A percentile compares a stretch with the other conserved stretches of the same genome.
These are phyloP conservation scores for Argya squamiceps DNA, from an alignment of 2,797 vertebrate species.

Conservation along the genomic window DNA sequence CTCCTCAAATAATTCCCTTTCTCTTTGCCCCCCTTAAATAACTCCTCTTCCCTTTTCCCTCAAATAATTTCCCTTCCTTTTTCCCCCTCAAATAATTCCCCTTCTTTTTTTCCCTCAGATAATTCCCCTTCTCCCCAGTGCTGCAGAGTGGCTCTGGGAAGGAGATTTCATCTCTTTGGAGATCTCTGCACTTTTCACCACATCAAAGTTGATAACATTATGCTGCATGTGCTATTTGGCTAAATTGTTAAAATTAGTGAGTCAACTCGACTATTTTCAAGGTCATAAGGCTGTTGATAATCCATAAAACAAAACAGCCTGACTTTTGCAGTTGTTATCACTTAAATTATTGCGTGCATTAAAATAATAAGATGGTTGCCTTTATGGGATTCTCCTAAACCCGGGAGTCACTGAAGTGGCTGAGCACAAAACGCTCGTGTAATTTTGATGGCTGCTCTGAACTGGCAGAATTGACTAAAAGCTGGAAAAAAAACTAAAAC, in stretches of 20 bases:
- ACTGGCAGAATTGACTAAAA: conserved; percentile 31
- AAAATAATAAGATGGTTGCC: conserved; percentile 35
- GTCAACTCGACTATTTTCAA: conserved; percentile 22
- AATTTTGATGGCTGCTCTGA: conserved; percentile 57
- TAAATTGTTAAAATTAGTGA: conserved; percentile 36
- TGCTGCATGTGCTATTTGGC: neutral
- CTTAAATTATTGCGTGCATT: conserved; percentile 48
- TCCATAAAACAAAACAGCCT: conserved; percentile 36
- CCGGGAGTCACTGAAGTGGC: conserved; percentile 1
- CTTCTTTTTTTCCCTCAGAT: too few relatives aligned
- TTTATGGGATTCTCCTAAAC: conserved; percentile 9
- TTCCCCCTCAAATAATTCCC: neutral
- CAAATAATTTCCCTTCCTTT: too few relatives aligned
- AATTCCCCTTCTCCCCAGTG: neutral
- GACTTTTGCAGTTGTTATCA: neutral
- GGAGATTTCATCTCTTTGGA: neutral
- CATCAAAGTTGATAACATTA: conserved; percentile 12
- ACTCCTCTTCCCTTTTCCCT: too few relatives aligned
- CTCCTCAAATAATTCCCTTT: neutral
- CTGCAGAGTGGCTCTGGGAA: neutral
- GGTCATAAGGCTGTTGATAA: conserved; percentile 62
- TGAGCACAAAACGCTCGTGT: conserved; percentile 14
- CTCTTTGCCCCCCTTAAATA: neutral
- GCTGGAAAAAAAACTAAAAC: conserved; percentile 5
- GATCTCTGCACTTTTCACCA: neutral